These are phyloP conservation scores for Scarus forsteni DNA, from an alignment of 2,797 vertebrate genomes.

Conservation along the genomic window DNA sequence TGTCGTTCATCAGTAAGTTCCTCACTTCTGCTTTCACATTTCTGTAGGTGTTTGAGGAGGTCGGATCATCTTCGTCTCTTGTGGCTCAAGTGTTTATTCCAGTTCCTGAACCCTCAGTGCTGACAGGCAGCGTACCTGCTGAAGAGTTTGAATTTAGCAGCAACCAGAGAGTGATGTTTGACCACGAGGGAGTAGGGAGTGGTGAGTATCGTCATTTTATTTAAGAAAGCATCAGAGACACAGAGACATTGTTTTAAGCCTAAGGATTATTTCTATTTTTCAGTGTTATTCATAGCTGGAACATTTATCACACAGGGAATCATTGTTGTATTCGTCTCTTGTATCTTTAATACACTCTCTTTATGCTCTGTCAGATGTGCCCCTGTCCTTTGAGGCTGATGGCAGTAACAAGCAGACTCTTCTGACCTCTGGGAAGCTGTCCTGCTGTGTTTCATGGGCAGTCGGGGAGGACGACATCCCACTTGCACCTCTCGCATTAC, in stretches of 20 bases:
- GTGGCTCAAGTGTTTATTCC: slow-evolving; percentile 93
- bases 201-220: slow-evolving; percentile 76
- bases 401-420: slow-evolving; percentile 90
- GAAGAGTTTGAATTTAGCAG: slow-evolving; percentile 97
- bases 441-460: slow-evolving; percentile 93
- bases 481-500: slow-evolving; percentile 87
- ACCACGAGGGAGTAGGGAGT: slow-evolving; percentile 97
- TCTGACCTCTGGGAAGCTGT: slow-evolving; percentile 95
- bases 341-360: background rate
- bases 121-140: slow-evolving; percentile 84
- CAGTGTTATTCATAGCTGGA: background rate
- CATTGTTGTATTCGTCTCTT: background rate
- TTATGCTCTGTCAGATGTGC: slow-evolving; percentile 83
- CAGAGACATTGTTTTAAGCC: background rate
- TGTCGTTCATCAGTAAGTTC: background rate
- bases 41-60: slow-evolving; percentile 90
- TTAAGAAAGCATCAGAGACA: too few relatives aligned
- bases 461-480: slow-evolving; percentile 89
- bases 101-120: slow-evolving; percentile 89
- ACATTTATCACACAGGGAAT: background rate
- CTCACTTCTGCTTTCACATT: background rate
- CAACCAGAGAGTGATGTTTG: slow-evolving; percentile 88
- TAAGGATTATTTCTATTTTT: background rate
- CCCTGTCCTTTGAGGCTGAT: slow-evolving; percentile 94
- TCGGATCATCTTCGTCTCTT: slow-evolving; percentile 80